Base-by-base conservation (phyloP, 2,888 invertebrate genomes). In the Phlogophora meticulosa region DNA sequence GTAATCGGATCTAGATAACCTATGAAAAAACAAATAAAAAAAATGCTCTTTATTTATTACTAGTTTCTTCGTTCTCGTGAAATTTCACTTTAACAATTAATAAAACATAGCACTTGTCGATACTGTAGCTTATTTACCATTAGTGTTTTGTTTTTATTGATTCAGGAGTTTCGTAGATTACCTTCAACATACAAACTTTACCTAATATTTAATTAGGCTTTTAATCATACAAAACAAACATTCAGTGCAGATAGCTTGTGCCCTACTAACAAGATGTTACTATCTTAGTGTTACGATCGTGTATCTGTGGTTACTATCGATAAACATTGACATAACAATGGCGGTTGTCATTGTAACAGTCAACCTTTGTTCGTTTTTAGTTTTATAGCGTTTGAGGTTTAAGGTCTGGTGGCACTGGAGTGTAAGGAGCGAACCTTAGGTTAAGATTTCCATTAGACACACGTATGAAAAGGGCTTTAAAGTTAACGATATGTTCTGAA, bases 211-310 rank as follows among this genome's bases (percentile, higher is more conserved):
- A 78, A 81, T 73, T 73, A 59, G 60, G 75, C 81, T 83, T 51
- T 43, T 71, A 73, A 83, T 83, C 77, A 63, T 73, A 72, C 72
- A 76, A 73, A 69, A 66, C 76, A 63, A 65, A 69, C 56, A 66
- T 46, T 28, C 28, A 69, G 71, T 59, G 34, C 9, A 63, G 71
- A 81, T 71, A 83, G 58, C 42, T 51, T 59, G 32, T 60, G 79
- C 71, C 78, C 80, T 82, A 84, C 83, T 81, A 84, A 85, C 83
- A 74, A 85, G 84, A 82, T 71, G 73, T 71, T 52, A 74, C 81
- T 87, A 89, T 91, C 88, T 88, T 85, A 83, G 78, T 88, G 83
- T 86, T 84, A 81, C 88, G 81, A 89, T 89, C 90, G 80, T 49
- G 61, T 83, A 83, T 81, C 81, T 69, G 62, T 72, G 74, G 78